Base-by-base conservation (phyloP, 2,113 vertebrate genomes). In the Cettia cetti region DNA sequence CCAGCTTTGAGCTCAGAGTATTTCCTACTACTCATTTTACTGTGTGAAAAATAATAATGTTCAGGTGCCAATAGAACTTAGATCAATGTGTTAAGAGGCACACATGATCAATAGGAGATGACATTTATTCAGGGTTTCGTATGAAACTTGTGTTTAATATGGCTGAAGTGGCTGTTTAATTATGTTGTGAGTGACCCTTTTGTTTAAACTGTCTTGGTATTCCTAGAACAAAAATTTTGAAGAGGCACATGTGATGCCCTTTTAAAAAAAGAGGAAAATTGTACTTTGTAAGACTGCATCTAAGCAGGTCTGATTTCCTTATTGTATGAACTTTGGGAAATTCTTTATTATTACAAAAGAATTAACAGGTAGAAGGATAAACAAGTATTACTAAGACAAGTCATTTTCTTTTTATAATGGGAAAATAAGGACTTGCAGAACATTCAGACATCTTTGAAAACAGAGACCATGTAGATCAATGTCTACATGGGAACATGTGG, bases 81-180 rank as follows among this genome's bases (percentile, higher is more conserved):
- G 71, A 59, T 86, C n/a, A 37, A 59, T 75, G 30, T 82, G 22
- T 56, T 79, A 70, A 78, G 82, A 80, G 35, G 49, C 61, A 84
- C 15, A 69, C 31, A 10, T 79, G 92, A 82, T 72, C 70, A 72
- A 39, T 30, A 85, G 57, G 39, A 60, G 42, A 72, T 80, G 37
- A 57, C 40, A 77, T 94, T 95, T 85, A 42, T 82, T 85, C n/a
- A 92, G 54, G n/a, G 90, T 93, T 90, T 88, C n/a, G 53, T 79
- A 76, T 53, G 26, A 45, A 79, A n/a, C 12, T 53, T 72, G 9
- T 28, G 10, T 93, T 93, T 93, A 61, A 53, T 64, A 6, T 53
- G 81, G 5, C 53, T 90, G 84, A 89, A 44, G 19, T 52, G 27
- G 50, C 42, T 9, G 4, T 68, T 53, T 37, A 7, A 3, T 76